Base-by-base conservation (phyloP, 2,888 invertebrate species). In the Hecatera dysodea region DNA sequence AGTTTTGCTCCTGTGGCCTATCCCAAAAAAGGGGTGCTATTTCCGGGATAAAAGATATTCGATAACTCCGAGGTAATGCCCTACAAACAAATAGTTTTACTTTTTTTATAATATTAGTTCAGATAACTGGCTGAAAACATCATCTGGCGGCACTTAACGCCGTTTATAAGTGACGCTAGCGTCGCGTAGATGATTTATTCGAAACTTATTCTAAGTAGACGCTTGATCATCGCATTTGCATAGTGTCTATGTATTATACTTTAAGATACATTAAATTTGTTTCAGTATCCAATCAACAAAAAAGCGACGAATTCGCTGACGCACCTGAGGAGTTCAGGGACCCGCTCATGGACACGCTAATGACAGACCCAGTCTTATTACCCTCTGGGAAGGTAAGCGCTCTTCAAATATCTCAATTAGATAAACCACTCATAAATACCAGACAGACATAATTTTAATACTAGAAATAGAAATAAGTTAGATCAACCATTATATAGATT, bases 291-390 rank as follows among this genome's bases (percentile, higher is more conserved):
- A 99, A 99, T 92, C 97, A 98, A 92, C 97, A 98, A 87, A 97
- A 97, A 80, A 99, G 99, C 88, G 98, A 99, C 85, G 99, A 99
- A 94, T 98, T 98, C 91, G 98, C 98, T 29, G 99, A 99, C 93
- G 99, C 99, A 48, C 99, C 99, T 0, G 99, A 99, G 86, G 99
- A 99, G 93, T 99, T 99, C 93, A 97, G 98, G 92, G 99, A 99
- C 96, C 99, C 99, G 0, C 96, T 99, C 46, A 99, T 99, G 99
- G 99, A 99, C 92, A 99, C 99, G 0, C 95, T 99, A 63, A 99
- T 99, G 99, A 98, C 98, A 9, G 99, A 99, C 94, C 99, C 99
- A 15, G 99, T 99, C 15, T 95, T 98, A 78, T 96, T 99, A 87
- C 99, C 99, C 3, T 98, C 99, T 76, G 99, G 99, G 75, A 97